Evolutionary conservation across 2,113 vertebrate genomes (phyloP).

Genomic region (Charadrius vociferus): DNA sequence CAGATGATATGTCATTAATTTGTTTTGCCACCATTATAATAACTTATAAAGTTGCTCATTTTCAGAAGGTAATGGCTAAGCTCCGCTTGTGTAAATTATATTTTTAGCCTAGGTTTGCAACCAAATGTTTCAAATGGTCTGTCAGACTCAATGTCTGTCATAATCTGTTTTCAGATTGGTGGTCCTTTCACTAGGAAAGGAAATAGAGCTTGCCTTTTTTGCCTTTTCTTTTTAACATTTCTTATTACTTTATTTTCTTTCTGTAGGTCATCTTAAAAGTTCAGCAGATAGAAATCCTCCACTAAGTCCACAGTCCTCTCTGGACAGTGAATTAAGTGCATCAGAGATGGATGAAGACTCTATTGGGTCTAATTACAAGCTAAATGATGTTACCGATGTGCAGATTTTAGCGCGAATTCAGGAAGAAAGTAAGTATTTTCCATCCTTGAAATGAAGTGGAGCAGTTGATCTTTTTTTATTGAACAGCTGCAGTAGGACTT

Average conservation of each 20-base stretch:
- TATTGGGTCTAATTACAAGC: constrained; percentile 95
- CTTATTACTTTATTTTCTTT: constrained; percentile 14
- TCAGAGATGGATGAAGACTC: constrained; percentile 99
- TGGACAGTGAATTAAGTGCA: constrained; percentile 97
- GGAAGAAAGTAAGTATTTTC: constrained; percentile 92
- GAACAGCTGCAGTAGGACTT: not conserved
- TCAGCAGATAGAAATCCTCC: constrained; percentile 90
- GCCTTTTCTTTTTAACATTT: not conserved
- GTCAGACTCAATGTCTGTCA: not conserved
- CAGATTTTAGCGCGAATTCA: constrained; percentile 99
- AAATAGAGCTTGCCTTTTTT: not conserved
- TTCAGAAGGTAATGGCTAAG: not conserved
- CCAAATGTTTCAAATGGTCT: not conserved
- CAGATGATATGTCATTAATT: not conserved
- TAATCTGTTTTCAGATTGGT: not conserved
- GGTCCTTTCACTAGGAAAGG: not conserved
- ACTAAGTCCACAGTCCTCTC: constrained; percentile 92
- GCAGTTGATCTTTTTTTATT: not conserved
- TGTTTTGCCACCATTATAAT: not conserved
- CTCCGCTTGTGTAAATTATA: not conserved
- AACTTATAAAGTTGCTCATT: not conserved
- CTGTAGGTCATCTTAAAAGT: constrained; percentile 84
- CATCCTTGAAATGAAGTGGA: not conserved
- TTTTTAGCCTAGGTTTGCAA: not conserved
- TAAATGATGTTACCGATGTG: constrained; percentile 97